These are phyloP conservation scores for Catocala nupta DNA, from an alignment of 2,888 invertebrate species.

Conservation along the genomic window DNA sequence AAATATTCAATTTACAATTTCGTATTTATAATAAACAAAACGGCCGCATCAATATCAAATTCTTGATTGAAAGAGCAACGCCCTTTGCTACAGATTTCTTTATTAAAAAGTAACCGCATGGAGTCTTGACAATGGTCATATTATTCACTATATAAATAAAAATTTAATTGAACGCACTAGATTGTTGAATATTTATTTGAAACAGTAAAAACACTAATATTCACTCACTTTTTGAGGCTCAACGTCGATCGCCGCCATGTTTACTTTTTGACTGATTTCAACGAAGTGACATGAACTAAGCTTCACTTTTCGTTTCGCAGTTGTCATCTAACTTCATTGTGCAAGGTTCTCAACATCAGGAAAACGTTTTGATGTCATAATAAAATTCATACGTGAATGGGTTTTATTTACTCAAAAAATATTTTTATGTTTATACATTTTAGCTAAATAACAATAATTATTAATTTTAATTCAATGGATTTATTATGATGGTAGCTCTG, in stretches of 20 bases:
- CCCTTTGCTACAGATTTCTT: constrained; percentile 42
- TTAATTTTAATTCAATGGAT: too few relatives aligned
- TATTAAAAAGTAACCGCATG: constrained; percentile 28
- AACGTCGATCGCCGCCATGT: constrained; percentile 88
- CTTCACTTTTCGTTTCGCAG: constrained; percentile 22
- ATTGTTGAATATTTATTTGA: constrained; percentile 5
- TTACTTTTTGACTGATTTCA: constrained; percentile 76
- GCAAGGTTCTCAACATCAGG: constrained; percentile 47
- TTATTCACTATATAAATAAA: constrained; percentile 8
- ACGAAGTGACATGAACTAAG: constrained; percentile 51
- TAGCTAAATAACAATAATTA: too few relatives aligned
- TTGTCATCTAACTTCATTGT: constrained; percentile 53
- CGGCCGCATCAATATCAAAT: constrained; percentile 38
- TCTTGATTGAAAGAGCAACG: constrained; percentile 54
- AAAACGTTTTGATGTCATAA: background rate
- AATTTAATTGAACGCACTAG: constrained; percentile 2
- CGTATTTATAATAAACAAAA: constrained; percentile 38
- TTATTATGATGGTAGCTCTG: background rate
- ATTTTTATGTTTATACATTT: too few relatives aligned
- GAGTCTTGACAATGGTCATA: background rate
- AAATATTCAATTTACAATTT: constrained; percentile 48
- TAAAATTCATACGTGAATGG: too few relatives aligned
- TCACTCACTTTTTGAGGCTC: constrained; percentile 81
- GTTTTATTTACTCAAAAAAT: too few relatives aligned
- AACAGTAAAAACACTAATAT: constrained; percentile 38